Percentiles rank a stretch among this genome's conserved stretches.
Conservation (phyloP, 37 sponge, comb jelly and placozoan species). For the Beroe ovata region DNA sequence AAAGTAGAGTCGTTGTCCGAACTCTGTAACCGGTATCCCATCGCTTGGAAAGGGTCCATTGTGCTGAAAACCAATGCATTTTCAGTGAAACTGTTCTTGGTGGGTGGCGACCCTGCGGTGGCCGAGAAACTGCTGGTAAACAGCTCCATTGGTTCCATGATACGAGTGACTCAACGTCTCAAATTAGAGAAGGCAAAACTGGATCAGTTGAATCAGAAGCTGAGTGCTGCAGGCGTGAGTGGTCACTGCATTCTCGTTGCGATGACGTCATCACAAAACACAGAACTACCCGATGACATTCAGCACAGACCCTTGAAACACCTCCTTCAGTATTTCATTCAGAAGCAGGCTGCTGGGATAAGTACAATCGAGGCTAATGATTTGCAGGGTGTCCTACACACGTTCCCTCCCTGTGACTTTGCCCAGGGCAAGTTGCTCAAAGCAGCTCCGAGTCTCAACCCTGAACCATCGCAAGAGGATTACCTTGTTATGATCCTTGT, state of each 20-base stretch:
- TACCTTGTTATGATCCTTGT: constrained; percentile 91
- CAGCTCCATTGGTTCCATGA: constrained; percentile 37
- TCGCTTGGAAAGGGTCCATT: constrained; percentile 89
- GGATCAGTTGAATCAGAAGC: constrained; percentile 91
- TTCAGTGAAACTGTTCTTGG: constrained; percentile 85
- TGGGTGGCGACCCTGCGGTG: constrained; percentile 82
- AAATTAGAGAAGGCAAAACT: constrained; percentile 88
- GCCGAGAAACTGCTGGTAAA: constrained; percentile 69
- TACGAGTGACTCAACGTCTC: constrained; percentile 85
- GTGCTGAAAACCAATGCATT: constrained; percentile 92
- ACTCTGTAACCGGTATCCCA: constrained; percentile 79
- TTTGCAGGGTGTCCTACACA: constrained; percentile 85
- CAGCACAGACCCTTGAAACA: constrained; percentile 84
- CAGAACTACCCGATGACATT: constrained; percentile 69
- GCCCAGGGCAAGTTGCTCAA: constrained; percentile 79
- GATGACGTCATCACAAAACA: constrained; percentile 71
- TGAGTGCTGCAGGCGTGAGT: constrained; percentile 82
- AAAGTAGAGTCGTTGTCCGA: constrained; percentile 74
- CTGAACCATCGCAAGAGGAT: constrained; percentile 86
- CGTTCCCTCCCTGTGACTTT: constrained; percentile 94
- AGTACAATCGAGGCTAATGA: constrained; percentile 66
- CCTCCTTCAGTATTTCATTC: constrained; percentile 86
- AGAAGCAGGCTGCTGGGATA: constrained; percentile 95
- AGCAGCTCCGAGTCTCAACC: constrained; percentile 76
- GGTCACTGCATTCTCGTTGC: constrained; percentile 87